Evolutionary conservation across 92 coral and sea anemone genomes (phyloP).

Genomic region (Meandrina meandrites): DNA sequence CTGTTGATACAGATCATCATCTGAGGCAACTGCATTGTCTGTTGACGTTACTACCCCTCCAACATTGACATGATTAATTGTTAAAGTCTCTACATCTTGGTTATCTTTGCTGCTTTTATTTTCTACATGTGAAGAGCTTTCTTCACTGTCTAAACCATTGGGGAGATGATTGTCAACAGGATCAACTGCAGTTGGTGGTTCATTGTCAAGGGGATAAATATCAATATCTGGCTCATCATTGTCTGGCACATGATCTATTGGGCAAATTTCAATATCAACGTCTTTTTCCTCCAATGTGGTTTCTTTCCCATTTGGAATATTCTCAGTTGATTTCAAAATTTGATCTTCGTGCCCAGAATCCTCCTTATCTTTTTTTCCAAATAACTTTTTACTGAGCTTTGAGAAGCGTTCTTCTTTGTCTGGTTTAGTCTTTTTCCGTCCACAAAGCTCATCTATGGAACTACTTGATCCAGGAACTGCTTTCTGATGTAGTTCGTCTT

Average conservation of each 20-base stretch:
- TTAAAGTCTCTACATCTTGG: background rate
- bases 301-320: slow-evolving; percentile 18
- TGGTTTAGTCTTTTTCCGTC: slow-evolving; percentile 32
- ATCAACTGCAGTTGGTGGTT: background rate
- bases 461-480: slow-evolving; percentile 55
- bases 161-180: background rate
- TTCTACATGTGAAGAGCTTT: slow-evolving; percentile 13
- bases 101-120: background rate
- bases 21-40: slow-evolving; percentile 46
- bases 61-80: background rate
- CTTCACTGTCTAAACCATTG: background rate
- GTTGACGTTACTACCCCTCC: background rate
- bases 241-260: slow-evolving; percentile 46
- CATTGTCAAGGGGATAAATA: slow-evolving; percentile 68
- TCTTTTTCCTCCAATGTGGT: slow-evolving; percentile 28
- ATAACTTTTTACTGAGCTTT: slow-evolving; percentile 43
- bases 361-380: slow-evolving; percentile 54
- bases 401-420: slow-evolving; percentile 15
- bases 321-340: slow-evolving; percentile 32
- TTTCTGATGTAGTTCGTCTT: slow-evolving; percentile 46
- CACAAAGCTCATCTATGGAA: slow-evolving; percentile 74
- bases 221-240: slow-evolving; percentile 42
- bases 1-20: slow-evolving; percentile 62
- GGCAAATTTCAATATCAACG: slow-evolving; percentile 58
- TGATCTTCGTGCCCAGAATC: slow-evolving; percentile 8